Evolutionary conservation across 2,888 invertebrate genomes (phyloP).

Genomic region (Cylindroiulus punctatus): DNA sequence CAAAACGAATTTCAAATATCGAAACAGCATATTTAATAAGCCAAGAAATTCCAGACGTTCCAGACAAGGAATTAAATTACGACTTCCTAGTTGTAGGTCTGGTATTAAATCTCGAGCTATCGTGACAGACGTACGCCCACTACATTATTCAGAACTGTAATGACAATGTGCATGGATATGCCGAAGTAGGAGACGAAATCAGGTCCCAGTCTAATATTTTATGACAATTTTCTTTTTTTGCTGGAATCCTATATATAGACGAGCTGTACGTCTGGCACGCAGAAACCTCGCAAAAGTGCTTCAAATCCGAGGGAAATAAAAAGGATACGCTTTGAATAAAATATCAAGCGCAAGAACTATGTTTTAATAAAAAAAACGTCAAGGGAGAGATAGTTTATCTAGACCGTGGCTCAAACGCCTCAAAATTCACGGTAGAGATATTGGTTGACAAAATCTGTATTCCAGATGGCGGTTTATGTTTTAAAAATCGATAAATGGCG

Average conservation of each 20-base stretch:
- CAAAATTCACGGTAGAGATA: background rate
- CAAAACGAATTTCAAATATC: background rate
- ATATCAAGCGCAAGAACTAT: background rate
- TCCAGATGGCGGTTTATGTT: background rate
- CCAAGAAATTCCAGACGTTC: background rate
- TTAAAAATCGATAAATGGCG: background rate
- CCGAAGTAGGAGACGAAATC: background rate
- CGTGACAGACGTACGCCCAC: background rate
- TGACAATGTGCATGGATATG: background rate
- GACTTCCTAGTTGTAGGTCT: background rate
- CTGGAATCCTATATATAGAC: background rate
- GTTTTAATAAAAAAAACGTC: conserved; percentile 24
- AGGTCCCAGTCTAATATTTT: background rate
- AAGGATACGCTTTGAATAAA: conserved; percentile 12
- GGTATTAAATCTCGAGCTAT: background rate
- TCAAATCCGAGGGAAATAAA: background rate
- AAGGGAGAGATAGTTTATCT: background rate
- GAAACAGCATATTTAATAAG: too few relatives aligned
- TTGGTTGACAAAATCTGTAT: conserved; percentile 33
- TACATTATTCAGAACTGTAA: background rate
- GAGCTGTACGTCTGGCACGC: background rate
- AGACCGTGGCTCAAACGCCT: background rate
- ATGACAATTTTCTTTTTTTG: background rate
- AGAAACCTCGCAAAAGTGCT: background rate
- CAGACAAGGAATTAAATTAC: background rate